Evolutionary conservation across 2,113 vertebrate species (phyloP), one percentile per base, ranked within the genome.

Genomic region (Melozone crissalis): DNA sequence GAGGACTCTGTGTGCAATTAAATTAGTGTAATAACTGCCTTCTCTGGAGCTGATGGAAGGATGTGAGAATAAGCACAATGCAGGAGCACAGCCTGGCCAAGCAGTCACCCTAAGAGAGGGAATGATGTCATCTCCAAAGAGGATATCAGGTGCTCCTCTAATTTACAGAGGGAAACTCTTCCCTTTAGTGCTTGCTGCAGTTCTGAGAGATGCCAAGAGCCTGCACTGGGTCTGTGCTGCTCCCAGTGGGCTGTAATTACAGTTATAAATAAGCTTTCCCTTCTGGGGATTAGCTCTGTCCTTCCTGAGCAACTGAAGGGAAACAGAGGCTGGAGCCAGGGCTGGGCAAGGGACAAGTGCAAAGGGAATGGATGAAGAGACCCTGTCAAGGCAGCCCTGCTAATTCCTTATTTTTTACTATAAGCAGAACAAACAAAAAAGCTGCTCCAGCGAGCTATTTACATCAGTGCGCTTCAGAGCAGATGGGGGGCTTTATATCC

Each of bases 401-500:
- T 78, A 39, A 90, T 87, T 84, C 79, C 85, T 77, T 43, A 6
- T n/a, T 84, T 17, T 57, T 44, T 46, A 15, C 63, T 24, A 30
- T 24, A 46, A 62, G 37, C 8, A 78, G 68, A 95, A 51, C 46
- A 92, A 87, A 81, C 52, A 89, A 90, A 93, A 90, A 74, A 72
- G 72, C 63, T 90, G 76, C 33, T 89, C 27, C 79, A 84, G 37
- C 59, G 81, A 93, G 76, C 90, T 93, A 94, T 95, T 96, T 97
- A 93, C 76, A 62, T 92, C 58, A 63, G 47, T 22, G 72, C 81
- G 65, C 68, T 84, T 92, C 65, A 90, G 93, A 93, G 86, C 90
- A 94, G 89, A 95, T 95, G 93, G 93, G 71, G 44, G 74, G 61
- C 75, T 94, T 94, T 96, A 65, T 78, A 57, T 77, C 21, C 65